Conservation (phyloP, 1,140 invertebrate species). For the Lordiphosa clarofinis region DNA sequence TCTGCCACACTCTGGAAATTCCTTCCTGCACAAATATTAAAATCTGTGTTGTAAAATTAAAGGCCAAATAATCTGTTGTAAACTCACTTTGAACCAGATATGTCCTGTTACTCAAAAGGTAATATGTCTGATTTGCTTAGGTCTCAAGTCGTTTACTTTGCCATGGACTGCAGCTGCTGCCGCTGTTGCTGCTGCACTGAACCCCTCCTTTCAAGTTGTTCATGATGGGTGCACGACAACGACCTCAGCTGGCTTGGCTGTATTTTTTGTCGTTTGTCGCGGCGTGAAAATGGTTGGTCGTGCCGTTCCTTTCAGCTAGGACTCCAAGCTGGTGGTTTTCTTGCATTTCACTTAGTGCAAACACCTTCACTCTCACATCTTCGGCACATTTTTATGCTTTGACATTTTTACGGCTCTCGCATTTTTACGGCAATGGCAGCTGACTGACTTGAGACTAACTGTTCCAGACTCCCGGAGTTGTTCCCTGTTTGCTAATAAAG, state of each 20-base stretch:
- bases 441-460: slow-evolving; percentile 66
- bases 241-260: slow-evolving; percentile 57
- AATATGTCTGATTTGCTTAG: slow-evolving; percentile 52
- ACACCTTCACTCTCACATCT: slow-evolving; percentile 44
- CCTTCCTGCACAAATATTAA: too few relatives aligned
- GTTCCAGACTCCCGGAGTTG: slow-evolving; percentile 31
- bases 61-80: too few relatives aligned
- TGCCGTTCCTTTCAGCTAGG: slow-evolving; percentile 26
- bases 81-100: slow-evolving; percentile 6
- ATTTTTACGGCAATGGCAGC: slow-evolving; percentile 68
- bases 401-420: slow-evolving; percentile 63
- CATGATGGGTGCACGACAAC: slow-evolving; percentile 17
- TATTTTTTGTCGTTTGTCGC: slow-evolving; percentile 29
- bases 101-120: slow-evolving; percentile 34
- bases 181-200: slow-evolving; percentile 5
- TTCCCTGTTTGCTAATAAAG: slow-evolving; percentile 68
- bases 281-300: slow-evolving; percentile 59
- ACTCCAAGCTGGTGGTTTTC: slow-evolving; percentile 11
- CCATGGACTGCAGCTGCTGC: slow-evolving; percentile 46
- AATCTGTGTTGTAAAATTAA: too few relatives aligned
- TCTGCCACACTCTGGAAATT: too few relatives aligned
- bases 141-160: slow-evolving; percentile 27
- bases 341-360: slow-evolving; percentile 61
- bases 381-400: slow-evolving; percentile 67
- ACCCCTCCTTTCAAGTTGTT: slow-evolving; percentile 24